Evolutionary conservation across 2,113 vertebrate species (phyloP).

Genomic region (Pantherophis guttatus): DNA sequence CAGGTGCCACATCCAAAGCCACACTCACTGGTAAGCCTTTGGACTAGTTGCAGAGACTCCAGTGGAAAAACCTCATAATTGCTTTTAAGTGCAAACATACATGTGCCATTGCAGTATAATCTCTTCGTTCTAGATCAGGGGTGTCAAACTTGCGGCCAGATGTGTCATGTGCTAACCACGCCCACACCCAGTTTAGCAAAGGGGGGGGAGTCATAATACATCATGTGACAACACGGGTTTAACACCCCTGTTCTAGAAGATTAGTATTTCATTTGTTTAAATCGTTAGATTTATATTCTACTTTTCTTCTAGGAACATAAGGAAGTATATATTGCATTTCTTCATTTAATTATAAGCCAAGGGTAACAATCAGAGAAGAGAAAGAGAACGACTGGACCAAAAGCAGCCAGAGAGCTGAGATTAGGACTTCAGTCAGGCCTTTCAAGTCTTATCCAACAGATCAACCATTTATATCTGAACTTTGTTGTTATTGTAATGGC

Average conservation of each 20-base stretch:
- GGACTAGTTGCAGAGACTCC: background rate
- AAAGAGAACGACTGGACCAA: background rate
- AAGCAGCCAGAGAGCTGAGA: background rate
- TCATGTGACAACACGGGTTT: too few relatives aligned
- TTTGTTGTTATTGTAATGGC: background rate
- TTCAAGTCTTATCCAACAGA: background rate
- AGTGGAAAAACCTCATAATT: background rate
- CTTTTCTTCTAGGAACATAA: background rate
- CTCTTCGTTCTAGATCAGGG: too few relatives aligned
- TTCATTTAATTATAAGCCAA: background rate
- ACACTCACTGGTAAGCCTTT: slow-evolving; percentile 78
- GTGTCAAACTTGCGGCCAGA: too few relatives aligned
- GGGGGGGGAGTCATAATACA: too few relatives aligned
- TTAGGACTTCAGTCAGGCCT: background rate
- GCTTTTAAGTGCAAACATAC: background rate
- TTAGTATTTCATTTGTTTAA: background rate
- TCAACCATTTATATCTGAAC: background rate
- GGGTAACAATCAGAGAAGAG: background rate
- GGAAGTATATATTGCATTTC: background rate
- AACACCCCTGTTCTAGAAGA: background rate
- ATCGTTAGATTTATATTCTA: background rate
- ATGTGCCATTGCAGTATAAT: background rate
- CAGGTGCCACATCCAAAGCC: slow-evolving; percentile 81
- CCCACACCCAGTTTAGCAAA: too few relatives aligned
- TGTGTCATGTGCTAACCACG: too few relatives aligned